Evolutionary conservation across 2,113 vertebrate genomes (phyloP), one percentile per base, ranked within the genome.

Genomic region (Chloropsis cyanopogon): DNA sequence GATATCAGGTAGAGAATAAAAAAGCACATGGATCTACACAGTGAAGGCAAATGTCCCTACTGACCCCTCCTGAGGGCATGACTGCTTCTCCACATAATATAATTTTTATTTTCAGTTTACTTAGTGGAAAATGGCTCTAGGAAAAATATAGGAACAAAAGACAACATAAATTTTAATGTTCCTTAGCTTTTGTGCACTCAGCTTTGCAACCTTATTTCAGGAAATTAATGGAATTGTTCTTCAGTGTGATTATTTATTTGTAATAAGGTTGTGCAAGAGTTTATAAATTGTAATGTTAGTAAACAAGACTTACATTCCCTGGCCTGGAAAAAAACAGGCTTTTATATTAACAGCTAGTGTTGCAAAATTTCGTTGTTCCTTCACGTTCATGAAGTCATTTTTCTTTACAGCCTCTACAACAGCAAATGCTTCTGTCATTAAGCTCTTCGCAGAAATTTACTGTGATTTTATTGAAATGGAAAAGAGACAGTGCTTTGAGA

Each of bases 341-440:
- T 82, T 92, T 77, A 61, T 69, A 69, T 65, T 81, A 92, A 81
- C 72, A 86, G 65, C 46, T 41, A 84, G 7, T 23, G 35, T 23
- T 88, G 80, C 71, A 81, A 73, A 26, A 68, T 90, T 76, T 63
- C 2, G 2, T 73, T 89, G 69, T 46, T 56, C 60, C 69, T 84
- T 95, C 35, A 2, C 41, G 19, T 65, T 88, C 87, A 82, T 94
- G 70, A 81, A 87, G 66, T 85, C 35, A 76, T 68, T 69, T 82
- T 64, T 87, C 94, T 95, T 92, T 79, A 90, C 65, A 89, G 86
- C 64, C 79, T 50, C 63, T 94, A 86, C 86, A 92, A 42, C 59
- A 91, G 76, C 53, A 93, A 97, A 90, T 91, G 79, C n/a, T 68
- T 87, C 81, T 96, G 92, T 92, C 94, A 92, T 88, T 93, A 94